A percentile compares a stretch with the other conserved stretches of the same genome.
These are phyloP conservation scores for Lasiommata megera DNA, from an alignment of 2,888 invertebrate species.

Conservation along the genomic window DNA sequence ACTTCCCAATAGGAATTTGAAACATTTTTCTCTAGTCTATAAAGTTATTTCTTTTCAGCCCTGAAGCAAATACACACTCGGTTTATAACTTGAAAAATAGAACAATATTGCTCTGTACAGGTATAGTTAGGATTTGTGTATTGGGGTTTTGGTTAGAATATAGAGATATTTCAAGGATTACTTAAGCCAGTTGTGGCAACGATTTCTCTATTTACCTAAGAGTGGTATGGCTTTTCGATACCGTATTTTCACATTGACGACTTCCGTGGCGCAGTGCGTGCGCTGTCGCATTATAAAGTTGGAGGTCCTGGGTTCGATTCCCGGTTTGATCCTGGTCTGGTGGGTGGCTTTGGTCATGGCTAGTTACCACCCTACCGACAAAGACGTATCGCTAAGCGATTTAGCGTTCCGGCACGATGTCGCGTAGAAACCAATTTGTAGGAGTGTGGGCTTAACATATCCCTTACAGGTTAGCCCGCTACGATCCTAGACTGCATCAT, in stretches of 20 bases:
- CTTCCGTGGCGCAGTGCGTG: too few species aligned
- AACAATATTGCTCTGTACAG: background rate
- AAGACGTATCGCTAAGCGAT: too few species aligned
- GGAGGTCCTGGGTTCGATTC: too few species aligned
- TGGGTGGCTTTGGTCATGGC: too few species aligned
- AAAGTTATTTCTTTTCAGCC: constrained; percentile 21
- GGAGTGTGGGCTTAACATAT: too few species aligned
- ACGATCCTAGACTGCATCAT: too few species aligned
- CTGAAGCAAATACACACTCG: background rate
- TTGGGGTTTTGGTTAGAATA: background rate
- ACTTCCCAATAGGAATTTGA: constrained; percentile 20
- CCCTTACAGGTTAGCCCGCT: too few species aligned
- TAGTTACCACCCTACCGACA: too few species aligned
- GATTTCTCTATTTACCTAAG: background rate
- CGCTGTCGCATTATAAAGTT: too few species aligned
- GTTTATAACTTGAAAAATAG: background rate
- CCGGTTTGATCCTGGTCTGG: too few species aligned
- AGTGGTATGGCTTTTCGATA: background rate
- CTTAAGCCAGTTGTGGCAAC: background rate
- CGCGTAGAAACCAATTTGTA: too few species aligned
- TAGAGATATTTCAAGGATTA: constrained; percentile 1
- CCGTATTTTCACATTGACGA: background rate
- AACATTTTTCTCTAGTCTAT: constrained; percentile 21
- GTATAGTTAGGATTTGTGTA: background rate
- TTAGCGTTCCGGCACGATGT: too few species aligned